A percentile compares a stretch with the other conserved stretches of the same genome.
Evolutionary conservation across 2,113 vertebrate species (phyloP).

Genomic region (Benitochromis conjunctus): DNA sequence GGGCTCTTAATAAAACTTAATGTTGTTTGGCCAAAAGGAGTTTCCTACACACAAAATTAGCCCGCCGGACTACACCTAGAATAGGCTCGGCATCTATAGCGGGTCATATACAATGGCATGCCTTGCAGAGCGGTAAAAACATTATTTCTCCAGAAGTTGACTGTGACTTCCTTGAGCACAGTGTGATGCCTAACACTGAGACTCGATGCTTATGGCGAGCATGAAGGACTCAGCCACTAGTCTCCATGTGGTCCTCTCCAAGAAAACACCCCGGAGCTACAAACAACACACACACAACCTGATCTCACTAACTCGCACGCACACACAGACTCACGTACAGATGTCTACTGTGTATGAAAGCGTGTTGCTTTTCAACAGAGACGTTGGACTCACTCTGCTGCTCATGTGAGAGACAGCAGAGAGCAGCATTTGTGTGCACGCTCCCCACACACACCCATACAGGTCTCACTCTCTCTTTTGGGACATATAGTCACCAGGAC

Average conservation of each 20-base stretch:
- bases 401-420: slow-evolving; percentile 57
- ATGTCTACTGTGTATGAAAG: slow-evolving; percentile 42
- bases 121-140: not conserved
- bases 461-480: slow-evolving; percentile 1
- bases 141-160: slow-evolving; percentile 20
- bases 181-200: slow-evolving; percentile 21
- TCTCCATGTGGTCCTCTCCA: slow-evolving; percentile 42
- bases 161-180: slow-evolving; percentile 11
- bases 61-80: not conserved
- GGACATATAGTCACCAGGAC: slow-evolving; percentile 22
- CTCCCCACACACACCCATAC: not conserved
- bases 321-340: slow-evolving; percentile 1
- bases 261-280: slow-evolving; percentile 49
- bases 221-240: slow-evolving; percentile 25
- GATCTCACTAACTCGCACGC: not conserved
- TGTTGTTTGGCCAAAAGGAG: slow-evolving; percentile 26
- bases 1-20: slow-evolving; percentile 41
- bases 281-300: slow-evolving; percentile 30
- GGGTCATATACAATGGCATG: not conserved
- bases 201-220: not conserved
- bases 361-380: slow-evolving; percentile 59
- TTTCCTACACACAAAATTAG: slow-evolving; percentile 3
- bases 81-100: not conserved
- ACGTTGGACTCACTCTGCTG: slow-evolving; percentile 56
- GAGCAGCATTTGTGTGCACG: slow-evolving; percentile 1